phyloP scores from a whole-genome alignment of 2,888 invertebrate genomes.

The Troides helena region DNA sequence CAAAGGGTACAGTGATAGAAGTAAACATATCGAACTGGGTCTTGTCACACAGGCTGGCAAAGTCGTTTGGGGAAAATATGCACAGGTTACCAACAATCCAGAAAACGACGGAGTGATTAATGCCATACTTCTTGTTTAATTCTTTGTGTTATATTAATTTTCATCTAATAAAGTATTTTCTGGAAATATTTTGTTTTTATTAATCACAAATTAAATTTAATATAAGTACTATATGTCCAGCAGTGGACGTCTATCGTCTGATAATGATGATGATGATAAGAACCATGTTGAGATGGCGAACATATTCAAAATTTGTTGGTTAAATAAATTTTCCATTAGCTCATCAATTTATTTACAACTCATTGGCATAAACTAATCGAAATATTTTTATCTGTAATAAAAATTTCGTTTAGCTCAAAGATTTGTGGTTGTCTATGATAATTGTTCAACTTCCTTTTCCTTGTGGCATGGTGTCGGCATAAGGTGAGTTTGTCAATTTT shows the following conservation, averaged over 20 bases:
- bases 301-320: too few relatives aligned
- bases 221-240: too few relatives aligned
- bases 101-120: constrained; percentile 99
- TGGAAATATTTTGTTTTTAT: constrained; percentile 26
- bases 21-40: constrained; percentile 99
- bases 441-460: constrained; percentile 60
- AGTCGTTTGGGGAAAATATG: constrained; percentile 99
- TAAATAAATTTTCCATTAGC: too few relatives aligned
- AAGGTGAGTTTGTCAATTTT: constrained; percentile 66
- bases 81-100: constrained; percentile 99
- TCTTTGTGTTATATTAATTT: constrained; percentile 27
- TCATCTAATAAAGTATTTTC: constrained; percentile 40
- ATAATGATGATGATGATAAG: too few relatives aligned
- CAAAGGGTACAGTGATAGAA: constrained; percentile 98
- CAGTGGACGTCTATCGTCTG: too few relatives aligned
- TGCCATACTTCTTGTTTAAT: constrained; percentile 96
- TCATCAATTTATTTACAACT: too few relatives aligned
- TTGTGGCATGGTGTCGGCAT: constrained; percentile 77
- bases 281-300: too few relatives aligned
- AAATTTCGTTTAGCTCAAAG: constrained; percentile 3
- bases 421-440: constrained; percentile 11
- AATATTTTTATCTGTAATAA: constrained; percentile 9
- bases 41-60: constrained; percentile 99
- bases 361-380: neutral
- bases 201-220: too few relatives aligned